Conservation (phyloP, 2,113 vertebrate genomes). For the Loxodonta africana region DNA sequence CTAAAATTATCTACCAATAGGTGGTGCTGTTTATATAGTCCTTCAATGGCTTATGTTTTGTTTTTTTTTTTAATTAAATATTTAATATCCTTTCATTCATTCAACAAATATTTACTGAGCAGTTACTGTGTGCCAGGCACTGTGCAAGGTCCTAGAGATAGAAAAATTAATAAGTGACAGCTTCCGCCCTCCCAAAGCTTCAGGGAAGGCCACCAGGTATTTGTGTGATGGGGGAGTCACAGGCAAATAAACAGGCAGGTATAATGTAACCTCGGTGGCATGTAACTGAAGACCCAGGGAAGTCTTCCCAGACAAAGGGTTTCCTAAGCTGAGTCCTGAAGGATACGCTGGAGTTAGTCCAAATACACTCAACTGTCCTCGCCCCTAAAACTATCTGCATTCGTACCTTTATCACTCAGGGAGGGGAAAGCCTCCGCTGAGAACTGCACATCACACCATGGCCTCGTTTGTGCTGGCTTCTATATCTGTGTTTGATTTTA, state of each 20-base stretch:
- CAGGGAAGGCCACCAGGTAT: too few species aligned
- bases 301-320: background rate
- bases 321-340: background rate
- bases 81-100: background rate
- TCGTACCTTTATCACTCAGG: accelerated
- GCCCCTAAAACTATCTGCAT: background rate
- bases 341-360: too few species aligned
- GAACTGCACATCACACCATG: background rate
- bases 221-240: too few species aligned
- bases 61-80: background rate
- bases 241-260: background rate
- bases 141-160: too few species aligned
- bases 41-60: background rate
- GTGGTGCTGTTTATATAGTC: constrained; percentile 60
- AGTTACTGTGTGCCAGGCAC: too few species aligned
- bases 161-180: background rate
- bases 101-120: too few species aligned
- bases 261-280: background rate
- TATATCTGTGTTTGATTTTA: background rate
- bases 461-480: background rate
- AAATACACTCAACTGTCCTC: too few species aligned
- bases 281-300: background rate
- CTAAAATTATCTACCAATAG: constrained; percentile 25
- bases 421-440: background rate
- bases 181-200: too few species aligned